Conservation (phyloP, 2,888 invertebrate species). For the Cepaea hortensis region DNA sequence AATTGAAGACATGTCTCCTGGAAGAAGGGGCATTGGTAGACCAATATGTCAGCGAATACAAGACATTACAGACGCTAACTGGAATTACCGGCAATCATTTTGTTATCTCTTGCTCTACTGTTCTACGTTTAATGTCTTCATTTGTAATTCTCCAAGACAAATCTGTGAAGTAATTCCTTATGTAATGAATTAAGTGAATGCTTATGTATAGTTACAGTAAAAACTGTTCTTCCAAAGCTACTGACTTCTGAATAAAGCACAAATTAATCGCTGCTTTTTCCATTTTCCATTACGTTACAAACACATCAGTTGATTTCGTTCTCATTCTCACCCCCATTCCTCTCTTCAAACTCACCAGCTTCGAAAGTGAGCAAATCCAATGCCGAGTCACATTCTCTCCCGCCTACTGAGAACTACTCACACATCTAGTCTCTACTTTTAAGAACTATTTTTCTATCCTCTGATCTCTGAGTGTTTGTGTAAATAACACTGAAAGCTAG, state of each 20-base stretch:
- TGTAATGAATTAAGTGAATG: no score
- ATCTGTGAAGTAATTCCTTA: no score
- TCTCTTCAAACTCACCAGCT: background rate
- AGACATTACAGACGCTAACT: no score
- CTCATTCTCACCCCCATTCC: background rate
- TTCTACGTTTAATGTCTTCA: no score
- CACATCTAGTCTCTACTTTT: background rate
- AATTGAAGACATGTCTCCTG: no score
- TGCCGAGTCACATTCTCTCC: background rate
- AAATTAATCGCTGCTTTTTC: background rate
- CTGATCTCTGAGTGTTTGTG: background rate
- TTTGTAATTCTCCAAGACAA: no score
- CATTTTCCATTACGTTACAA: background rate
- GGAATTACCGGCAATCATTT: no score
- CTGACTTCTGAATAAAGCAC: background rate
- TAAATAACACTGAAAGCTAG: background rate
- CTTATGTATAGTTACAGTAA: no score
- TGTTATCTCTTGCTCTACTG: no score
- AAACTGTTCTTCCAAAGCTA: background rate
- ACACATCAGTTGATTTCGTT: no score
- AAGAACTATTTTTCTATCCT: background rate
- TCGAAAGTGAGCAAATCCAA: background rate
- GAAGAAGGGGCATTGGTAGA: no score
- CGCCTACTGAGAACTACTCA: background rate
- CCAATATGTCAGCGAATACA: no score